Base-by-base conservation (phyloP, 2,888 invertebrate species). In the Oxytorus armatus region DNA sequence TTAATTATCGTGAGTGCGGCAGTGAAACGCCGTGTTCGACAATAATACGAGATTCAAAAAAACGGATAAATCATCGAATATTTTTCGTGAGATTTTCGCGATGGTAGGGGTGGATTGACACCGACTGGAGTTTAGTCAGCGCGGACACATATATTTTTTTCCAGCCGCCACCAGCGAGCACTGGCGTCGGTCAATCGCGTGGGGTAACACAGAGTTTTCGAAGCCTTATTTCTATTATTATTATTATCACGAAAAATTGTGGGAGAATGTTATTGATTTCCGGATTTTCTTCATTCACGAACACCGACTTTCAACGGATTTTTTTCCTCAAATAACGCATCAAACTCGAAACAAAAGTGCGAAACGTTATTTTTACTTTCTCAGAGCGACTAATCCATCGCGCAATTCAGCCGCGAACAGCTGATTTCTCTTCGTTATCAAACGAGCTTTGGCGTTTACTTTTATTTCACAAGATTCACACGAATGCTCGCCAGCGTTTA, bases 101-200 rank as follows among this genome's bases (percentile, higher is more conserved):
- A 33, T 11, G 49, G n/a, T 16, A 16, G 44, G 44, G 47, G 47
- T 10, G 1, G 16, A 44, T 44, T 5, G 47, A 44, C 47, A 44
- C 25, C 59, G 53, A 11, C 65, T 65, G 77, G 77, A 78, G 29
- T 59, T 55, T 25, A 53, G 68, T 69, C 53, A 69, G 10, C 61
- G 55, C 18, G 11, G 14, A 16, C 49, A 59, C 42, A 39, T 68
- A 53, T 53, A 25, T 44, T 53, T n/a, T n/a, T n/a, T n/a, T n/a
- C n/a, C n/a, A n/a, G n/a, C n/a, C n/a, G n/a, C n/a, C n/a, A n/a
- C n/a, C n/a, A n/a, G n/a, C n/a, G n/a, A n/a, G n/a, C n/a, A n/a
- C n/a, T n/a, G n/a, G n/a, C n/a, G n/a, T n/a, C n/a, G n/a, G n/a
- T n/a, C n/a, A n/a, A n/a, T n/a, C n/a, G n/a, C n/a, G n/a, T n/a